phyloP scores from a whole-genome alignment of 2,797 vertebrate genomes.

The Zalophus californianus region DNA sequence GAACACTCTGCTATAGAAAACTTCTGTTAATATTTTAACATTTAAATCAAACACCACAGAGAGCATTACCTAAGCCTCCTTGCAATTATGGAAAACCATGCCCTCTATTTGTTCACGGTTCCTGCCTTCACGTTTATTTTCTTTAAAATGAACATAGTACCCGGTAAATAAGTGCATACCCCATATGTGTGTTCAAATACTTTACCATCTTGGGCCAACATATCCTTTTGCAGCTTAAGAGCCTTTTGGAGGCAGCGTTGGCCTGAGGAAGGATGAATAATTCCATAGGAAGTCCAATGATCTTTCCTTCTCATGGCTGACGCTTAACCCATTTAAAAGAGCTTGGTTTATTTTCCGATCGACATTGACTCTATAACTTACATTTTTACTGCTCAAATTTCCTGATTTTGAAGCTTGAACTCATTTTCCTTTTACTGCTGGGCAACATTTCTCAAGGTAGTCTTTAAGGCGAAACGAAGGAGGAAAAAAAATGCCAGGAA shows the following conservation, averaged over 20 bases:
- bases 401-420: slow-evolving; percentile 85
- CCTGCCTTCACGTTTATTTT: slow-evolving; percentile 75
- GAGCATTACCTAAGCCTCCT: slow-evolving; percentile 85
- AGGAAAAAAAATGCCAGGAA: slow-evolving; percentile 82
- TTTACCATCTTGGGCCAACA: slow-evolving; percentile 82
- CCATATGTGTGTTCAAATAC: slow-evolving; percentile 78
- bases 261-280: slow-evolving; percentile 85
- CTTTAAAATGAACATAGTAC: slow-evolving; percentile 79
- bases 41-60: slow-evolving; percentile 87
- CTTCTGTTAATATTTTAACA: slow-evolving; percentile 89
- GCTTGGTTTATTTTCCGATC: slow-evolving; percentile 88
- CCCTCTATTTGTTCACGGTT: slow-evolving; percentile 72
- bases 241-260: neutral
- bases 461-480: slow-evolving; percentile 77
- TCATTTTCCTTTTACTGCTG: slow-evolving; percentile 78
- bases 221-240: slow-evolving; percentile 82
- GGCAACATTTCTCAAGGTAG: slow-evolving; percentile 80
- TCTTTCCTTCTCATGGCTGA: slow-evolving; percentile 88
- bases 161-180: slow-evolving; percentile 76
- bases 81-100: slow-evolving; percentile 74
- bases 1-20: slow-evolving; percentile 88
- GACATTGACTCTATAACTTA: slow-evolving; percentile 87
- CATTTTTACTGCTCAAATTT: slow-evolving; percentile 87
- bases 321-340: slow-evolving; percentile 86
- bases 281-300: slow-evolving; percentile 85